phyloP scores from a whole-genome alignment of 2,113 vertebrate genomes.

The Aspiorhynchus laticeps region DNA sequence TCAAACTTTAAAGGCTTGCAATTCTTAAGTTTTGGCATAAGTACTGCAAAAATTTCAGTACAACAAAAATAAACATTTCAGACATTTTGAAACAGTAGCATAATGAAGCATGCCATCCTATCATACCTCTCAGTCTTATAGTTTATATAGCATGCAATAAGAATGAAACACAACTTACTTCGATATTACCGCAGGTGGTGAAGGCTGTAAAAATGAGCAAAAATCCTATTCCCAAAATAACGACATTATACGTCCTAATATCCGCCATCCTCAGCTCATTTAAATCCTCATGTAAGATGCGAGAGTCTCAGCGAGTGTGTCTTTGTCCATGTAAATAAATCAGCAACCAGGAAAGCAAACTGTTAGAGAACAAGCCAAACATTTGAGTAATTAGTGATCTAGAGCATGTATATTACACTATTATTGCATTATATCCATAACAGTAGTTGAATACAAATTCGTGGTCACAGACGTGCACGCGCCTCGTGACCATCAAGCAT shows the following conservation, averaged over 20 bases:
- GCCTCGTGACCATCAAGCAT: constrained; percentile 35
- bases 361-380: background rate
- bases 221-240: constrained; percentile 78
- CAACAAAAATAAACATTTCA: background rate
- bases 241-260: constrained; percentile 76
- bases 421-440: background rate
- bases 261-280: constrained; percentile 69
- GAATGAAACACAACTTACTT: constrained; percentile 66
- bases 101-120: background rate
- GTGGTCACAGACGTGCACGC: background rate
- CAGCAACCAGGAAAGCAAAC: background rate
- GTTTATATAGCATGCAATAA: background rate
- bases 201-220: constrained; percentile 80
- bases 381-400: background rate
- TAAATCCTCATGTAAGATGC: background rate
- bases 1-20: background rate
- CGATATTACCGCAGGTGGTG: constrained; percentile 80
- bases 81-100: background rate
- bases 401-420: background rate
- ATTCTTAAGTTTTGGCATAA: background rate
- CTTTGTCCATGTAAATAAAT: background rate
- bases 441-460: background rate
- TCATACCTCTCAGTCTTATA: background rate
- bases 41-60: background rate
- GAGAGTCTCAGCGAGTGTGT: background rate